Evolutionary conservation across 2,888 invertebrate species (phyloP).

Genomic region (Amphimallon solstitiale): DNA sequence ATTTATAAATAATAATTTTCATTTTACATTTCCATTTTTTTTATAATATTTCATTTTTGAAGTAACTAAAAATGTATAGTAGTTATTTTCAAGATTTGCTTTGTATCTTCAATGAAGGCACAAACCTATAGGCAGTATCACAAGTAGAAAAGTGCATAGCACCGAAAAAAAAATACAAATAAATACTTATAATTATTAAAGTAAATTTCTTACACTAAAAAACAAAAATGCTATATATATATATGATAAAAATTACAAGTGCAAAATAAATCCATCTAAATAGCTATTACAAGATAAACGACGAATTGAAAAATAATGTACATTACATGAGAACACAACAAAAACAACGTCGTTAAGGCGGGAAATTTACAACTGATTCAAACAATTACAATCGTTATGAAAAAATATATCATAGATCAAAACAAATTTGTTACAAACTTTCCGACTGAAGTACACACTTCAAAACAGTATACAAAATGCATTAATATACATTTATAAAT

Average conservation of each 20-base stretch:
- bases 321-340: no score
- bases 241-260: neutral
- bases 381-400: neutral
- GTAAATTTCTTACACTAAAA: conserved; percentile 8
- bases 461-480: neutral
- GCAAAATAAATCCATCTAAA: neutral
- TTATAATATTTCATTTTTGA: neutral
- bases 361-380: no score
- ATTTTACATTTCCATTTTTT: neutral
- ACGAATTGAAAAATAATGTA: neutral
- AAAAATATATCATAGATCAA: no score
- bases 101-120: conserved; percentile 45
- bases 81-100: no score
- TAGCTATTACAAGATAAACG: neutral
- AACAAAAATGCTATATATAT: neutral
- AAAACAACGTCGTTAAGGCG: no score
- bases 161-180: conserved; percentile 38
- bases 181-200: conserved; percentile 34
- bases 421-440: no score
- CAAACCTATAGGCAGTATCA: conserved; percentile 50
- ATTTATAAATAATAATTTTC: conserved; percentile 2
- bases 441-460: neutral
- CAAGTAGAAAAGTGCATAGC: conserved; percentile 48
- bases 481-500: neutral
- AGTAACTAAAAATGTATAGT: neutral